These are phyloP conservation scores for Drosophila meridionalis DNA, from an alignment of 2,888 invertebrate genomes.

Conservation along the genomic window DNA sequence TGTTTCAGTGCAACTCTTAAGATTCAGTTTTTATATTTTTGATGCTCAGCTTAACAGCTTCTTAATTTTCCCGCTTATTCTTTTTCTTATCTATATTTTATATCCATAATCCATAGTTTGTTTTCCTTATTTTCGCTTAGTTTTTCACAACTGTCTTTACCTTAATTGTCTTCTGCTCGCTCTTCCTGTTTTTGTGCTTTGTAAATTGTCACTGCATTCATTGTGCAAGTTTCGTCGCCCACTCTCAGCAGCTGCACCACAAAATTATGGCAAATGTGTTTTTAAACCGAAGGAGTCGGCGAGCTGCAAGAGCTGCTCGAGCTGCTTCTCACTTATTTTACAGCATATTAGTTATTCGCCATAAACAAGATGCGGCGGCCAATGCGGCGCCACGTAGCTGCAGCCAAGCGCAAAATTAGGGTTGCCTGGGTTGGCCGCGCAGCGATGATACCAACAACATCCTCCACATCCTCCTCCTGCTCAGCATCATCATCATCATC, in stretches of 20 bases:
- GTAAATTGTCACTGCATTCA: slow-evolving; percentile 54
- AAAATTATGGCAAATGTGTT: slow-evolving; percentile 70
- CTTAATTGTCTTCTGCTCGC: slow-evolving; percentile 21
- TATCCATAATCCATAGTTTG: slow-evolving; percentile 8
- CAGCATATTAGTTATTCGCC: slow-evolving; percentile 79
- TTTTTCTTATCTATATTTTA: background rate
- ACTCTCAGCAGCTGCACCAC: slow-evolving; percentile 26
- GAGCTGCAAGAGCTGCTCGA: slow-evolving; percentile 40
- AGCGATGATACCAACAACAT: slow-evolving; percentile 6
- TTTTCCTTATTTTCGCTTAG: slow-evolving; percentile 5
- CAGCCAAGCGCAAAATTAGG: slow-evolving; percentile 77
- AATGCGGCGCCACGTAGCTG: slow-evolving; percentile 62
- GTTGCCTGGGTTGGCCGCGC: slow-evolving; percentile 38
- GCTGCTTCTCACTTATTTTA: slow-evolving; percentile 70
- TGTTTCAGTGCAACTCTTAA: background rate
- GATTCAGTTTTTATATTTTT: slow-evolving; percentile 2
- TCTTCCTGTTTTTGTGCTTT: background rate
- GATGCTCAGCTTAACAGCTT: slow-evolving; percentile 1
- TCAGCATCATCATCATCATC: slow-evolving; percentile 24
- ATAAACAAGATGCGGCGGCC: slow-evolving; percentile 76
- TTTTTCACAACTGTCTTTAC: slow-evolving; percentile 4
- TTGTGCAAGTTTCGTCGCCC: slow-evolving; percentile 14
- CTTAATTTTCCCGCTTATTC: background rate
- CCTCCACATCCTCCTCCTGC: background rate
- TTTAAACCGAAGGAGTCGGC: slow-evolving; percentile 60